Conservation (phyloP, 2,797 vertebrate genomes). For the Sphenopsis melanotis region DNA sequence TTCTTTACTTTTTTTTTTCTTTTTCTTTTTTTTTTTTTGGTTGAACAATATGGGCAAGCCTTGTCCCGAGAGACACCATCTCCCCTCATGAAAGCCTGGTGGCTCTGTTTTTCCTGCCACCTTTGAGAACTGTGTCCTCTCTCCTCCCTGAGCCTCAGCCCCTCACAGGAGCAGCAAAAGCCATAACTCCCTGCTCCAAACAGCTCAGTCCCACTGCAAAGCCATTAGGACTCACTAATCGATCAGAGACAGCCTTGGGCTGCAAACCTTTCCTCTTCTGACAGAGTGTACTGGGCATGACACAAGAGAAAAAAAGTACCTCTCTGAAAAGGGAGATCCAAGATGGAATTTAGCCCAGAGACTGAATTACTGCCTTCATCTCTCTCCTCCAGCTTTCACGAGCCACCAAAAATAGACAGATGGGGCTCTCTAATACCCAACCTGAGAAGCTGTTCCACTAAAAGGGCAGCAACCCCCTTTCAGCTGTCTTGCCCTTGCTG, state of each 20-base stretch:
- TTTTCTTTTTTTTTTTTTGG: neutral
- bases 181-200: neutral
- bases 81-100: neutral
- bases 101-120: neutral
- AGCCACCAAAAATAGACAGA: constrained; percentile 48
- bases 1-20: neutral
- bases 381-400: neutral
- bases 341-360: constrained; percentile 20
- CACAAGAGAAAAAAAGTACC: neutral
- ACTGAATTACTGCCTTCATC: constrained; percentile 1
- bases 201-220: neutral
- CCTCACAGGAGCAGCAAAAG: neutral
- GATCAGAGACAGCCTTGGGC: constrained; percentile 25
- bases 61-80: rapidly evolving
- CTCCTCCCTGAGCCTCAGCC: neutral
- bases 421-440: constrained; percentile 54
- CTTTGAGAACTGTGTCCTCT: neutral
- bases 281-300: neutral
- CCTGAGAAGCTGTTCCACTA: constrained; percentile 23
- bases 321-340: constrained; percentile 1
- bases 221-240: neutral
- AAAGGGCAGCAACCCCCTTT: constrained; percentile 57
- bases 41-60: neutral
- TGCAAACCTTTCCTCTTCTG: neutral
- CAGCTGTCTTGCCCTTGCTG: neutral